These are phyloP conservation scores for Zootermopsis nevadensis DNA, from an alignment of 2,888 invertebrate species.

Conservation along the genomic window DNA sequence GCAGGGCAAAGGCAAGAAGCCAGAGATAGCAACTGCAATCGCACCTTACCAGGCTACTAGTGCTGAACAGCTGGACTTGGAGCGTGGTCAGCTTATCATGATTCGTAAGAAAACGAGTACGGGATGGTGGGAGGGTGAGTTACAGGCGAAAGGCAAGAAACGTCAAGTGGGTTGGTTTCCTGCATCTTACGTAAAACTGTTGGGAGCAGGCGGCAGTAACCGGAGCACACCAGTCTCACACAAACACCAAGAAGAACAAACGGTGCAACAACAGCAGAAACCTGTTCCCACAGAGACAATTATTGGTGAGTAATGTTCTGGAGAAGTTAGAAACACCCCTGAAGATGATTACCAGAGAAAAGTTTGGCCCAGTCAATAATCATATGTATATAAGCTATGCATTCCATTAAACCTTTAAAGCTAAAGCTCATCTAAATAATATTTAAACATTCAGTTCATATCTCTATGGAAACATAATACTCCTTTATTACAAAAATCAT, in stretches of 20 bases:
- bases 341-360: background rate
- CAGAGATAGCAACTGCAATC: slow-evolving; percentile 94
- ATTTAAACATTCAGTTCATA: no score
- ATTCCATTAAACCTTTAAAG: no score
- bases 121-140: slow-evolving; percentile 99
- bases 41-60: slow-evolving; percentile 94
- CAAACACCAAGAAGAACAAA: slow-evolving; percentile 57
- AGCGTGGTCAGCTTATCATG: slow-evolving; percentile 92
- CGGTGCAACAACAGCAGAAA: slow-evolving; percentile 25
- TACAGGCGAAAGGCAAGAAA: slow-evolving; percentile 87
- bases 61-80: slow-evolving; percentile 89
- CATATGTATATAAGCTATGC: no score
- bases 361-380: no score
- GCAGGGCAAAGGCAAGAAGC: slow-evolving; percentile 74
- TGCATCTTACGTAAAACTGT: slow-evolving; percentile 92
- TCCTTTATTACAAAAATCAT: no score
- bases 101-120: slow-evolving; percentile 96
- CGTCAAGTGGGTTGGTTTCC: slow-evolving; percentile 99
- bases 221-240: slow-evolving; percentile 80
- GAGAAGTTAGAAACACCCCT: background rate
- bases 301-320: slow-evolving; percentile 25
- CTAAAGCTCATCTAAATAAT: no score
- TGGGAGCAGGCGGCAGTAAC: slow-evolving; percentile 74
- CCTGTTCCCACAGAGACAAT: slow-evolving; percentile 8
- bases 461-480: no score